Base-by-base conservation (phyloP, 2,113 vertebrate genomes). In the Oryzias javanicus region DNA sequence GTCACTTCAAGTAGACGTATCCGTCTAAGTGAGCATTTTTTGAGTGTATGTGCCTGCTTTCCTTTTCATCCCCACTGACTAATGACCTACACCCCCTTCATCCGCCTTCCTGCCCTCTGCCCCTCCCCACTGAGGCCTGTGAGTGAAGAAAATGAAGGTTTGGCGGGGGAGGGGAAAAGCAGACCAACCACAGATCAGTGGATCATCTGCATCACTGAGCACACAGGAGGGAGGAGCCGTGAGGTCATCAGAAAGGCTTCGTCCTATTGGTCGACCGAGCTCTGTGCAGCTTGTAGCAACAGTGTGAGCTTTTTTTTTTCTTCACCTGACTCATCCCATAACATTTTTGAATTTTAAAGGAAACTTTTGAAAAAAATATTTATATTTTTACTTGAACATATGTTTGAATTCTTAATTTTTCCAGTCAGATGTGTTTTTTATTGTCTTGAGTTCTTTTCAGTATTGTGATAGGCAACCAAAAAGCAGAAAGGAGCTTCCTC, bases 181-280 rank as follows among this genome's bases (percentile, higher is more conserved):
- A 70, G 67, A 65, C 79, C 74, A 63, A 64, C 76, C 78, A 72
- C 81, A 84, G 84, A 79, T 81, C 85, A 72, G 73, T 77, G 78
- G 71, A 86, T 89, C 84, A 89, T 80, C 80, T 70, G 71, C 84
- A 86, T 79, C 84, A 79, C 72, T 79, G 71, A 85, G 64, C 79
- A 58, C 51, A 56, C 60, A 67, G 42, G 42, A 22, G 78, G 80
- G 83, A 70, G 77, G 73, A 74, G 64, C 77, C 60, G 24, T 82
- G 84, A 86, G 68, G 76, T 86, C 80, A 83, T 65, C 53, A 55
- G 24, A 40, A 51, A 63, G 60, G 53, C 50, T 6, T 19, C 54
- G 18, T 49, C 71, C 64, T 50, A 70, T 74, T 79, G 73, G 81
- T 72, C 67, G 55, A 50, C 60, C 44, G 14, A 27, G 47, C 66